phyloP scores from a whole-genome alignment of 2,113 vertebrate genomes.

The Eurystomus gularis region DNA sequence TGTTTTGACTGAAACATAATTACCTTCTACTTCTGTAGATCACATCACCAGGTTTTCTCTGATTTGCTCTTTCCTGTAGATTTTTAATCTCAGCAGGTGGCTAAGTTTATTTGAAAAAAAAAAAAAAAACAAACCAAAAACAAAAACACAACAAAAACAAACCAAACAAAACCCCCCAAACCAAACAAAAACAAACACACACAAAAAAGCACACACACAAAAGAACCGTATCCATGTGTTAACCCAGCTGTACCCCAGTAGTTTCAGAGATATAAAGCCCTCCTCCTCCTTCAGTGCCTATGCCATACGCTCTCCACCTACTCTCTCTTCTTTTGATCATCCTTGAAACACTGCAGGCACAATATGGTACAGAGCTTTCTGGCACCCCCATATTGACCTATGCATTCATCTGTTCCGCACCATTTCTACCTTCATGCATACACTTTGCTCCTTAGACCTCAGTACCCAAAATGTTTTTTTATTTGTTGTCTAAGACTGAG shows the following conservation, averaged over 20 bases:
- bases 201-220: neutral
- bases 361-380: neutral
- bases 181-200: no score
- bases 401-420: fast-evolving
- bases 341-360: neutral
- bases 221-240: neutral
- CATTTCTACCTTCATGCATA: neutral
- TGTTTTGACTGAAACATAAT: neutral
- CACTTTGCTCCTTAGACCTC: neutral
- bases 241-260: neutral
- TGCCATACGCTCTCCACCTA: neutral
- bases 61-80: neutral
- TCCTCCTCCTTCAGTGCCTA: neutral
- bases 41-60: neutral
- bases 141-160: no score
- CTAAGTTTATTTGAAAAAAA: neutral
- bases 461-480: neutral
- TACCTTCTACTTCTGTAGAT: neutral
- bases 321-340: neutral
- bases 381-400: fast-evolving
- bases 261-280: neutral
- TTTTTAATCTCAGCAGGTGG: neutral
- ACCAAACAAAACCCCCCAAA: no score
- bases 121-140: no score
- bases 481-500: neutral